Evolutionary conservation across 30 jellyfish, hydroid and myxozoan species (phyloP).

Genomic region (Aurelia sp.): DNA sequence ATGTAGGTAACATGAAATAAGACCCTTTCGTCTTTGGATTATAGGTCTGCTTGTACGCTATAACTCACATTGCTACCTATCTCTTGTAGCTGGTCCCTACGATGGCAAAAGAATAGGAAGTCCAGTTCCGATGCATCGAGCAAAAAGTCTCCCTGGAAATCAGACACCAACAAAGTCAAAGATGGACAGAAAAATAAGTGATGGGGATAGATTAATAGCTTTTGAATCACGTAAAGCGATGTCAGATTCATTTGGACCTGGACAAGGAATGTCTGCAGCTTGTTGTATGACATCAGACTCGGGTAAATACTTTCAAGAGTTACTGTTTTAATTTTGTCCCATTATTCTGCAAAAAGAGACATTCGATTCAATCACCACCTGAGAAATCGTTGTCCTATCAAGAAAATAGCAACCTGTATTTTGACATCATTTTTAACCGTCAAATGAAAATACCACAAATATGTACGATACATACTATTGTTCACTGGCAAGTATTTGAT

Average conservation of each 20-base stretch:
- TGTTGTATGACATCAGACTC: slow-evolving; percentile 26
- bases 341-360: background rate
- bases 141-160: slow-evolving; percentile 70
- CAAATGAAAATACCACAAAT: too few species aligned
- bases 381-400: background rate
- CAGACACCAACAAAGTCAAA: background rate
- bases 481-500: too few species aligned
- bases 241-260: slow-evolving; percentile 54
- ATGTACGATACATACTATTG: too few species aligned
- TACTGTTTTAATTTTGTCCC: background rate
- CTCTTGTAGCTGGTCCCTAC: background rate
- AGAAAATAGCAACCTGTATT: background rate
- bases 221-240: slow-evolving; percentile 1
- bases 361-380: background rate
- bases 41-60: too few species aligned
- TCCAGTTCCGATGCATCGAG: slow-evolving; percentile 75
- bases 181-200: slow-evolving; percentile 20
- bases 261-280: slow-evolving; percentile 19
- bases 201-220: background rate
- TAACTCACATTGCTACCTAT: too few species aligned
- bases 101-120: slow-evolving; percentile 61
- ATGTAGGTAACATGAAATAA: too few species aligned
- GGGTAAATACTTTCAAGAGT: background rate
- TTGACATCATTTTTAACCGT: too few species aligned
- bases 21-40: too few species aligned